Conservation (phyloP, 2,888 invertebrate genomes). For the Phlogophora meticulosa region DNA sequence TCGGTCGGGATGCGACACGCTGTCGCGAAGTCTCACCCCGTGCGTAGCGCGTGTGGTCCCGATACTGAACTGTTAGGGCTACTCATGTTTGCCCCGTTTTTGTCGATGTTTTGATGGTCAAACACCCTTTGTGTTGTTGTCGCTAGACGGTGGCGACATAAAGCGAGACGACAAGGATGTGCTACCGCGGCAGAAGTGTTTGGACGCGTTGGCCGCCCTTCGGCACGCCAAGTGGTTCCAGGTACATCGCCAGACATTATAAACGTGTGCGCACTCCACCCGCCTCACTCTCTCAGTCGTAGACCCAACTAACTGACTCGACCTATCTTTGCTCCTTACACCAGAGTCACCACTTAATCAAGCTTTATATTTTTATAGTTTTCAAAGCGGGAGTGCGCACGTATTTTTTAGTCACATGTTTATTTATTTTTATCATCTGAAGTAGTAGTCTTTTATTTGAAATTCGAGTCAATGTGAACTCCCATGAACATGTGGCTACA, state of each 20-base stretch:
- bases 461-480: slow-evolving; percentile 64
- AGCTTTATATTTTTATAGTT: slow-evolving; percentile 39
- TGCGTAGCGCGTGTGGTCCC: slow-evolving; percentile 29
- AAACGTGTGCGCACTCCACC: slow-evolving; percentile 82
- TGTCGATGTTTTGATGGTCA: slow-evolving; percentile 92
- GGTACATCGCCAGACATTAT: slow-evolving; percentile 93
- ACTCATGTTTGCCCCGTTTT: slow-evolving; percentile 89
- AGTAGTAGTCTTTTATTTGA: slow-evolving; percentile 60
- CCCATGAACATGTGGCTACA: slow-evolving; percentile 90
- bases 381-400: slow-evolving; percentile 84
- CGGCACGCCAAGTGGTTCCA: slow-evolving; percentile 99
- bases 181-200: slow-evolving; percentile 99
- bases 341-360: slow-evolving; percentile 42
- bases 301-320: slow-evolving; percentile 12
- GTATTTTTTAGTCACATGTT: slow-evolving; percentile 90
- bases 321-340: slow-evolving; percentile 18
- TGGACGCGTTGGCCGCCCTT: slow-evolving; percentile 99
- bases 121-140: slow-evolving; percentile 94
- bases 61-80: slow-evolving; percentile 56
- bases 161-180: slow-evolving; percentile 97
- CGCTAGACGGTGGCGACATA: slow-evolving; percentile 92
- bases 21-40: slow-evolving; percentile 10
- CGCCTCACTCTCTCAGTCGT: slow-evolving; percentile 1
- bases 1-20: slow-evolving; percentile 27
- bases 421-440: slow-evolving; percentile 75